Base-by-base conservation (phyloP, 2,113 vertebrate species). In the Cochlearius cochlearius region DNA sequence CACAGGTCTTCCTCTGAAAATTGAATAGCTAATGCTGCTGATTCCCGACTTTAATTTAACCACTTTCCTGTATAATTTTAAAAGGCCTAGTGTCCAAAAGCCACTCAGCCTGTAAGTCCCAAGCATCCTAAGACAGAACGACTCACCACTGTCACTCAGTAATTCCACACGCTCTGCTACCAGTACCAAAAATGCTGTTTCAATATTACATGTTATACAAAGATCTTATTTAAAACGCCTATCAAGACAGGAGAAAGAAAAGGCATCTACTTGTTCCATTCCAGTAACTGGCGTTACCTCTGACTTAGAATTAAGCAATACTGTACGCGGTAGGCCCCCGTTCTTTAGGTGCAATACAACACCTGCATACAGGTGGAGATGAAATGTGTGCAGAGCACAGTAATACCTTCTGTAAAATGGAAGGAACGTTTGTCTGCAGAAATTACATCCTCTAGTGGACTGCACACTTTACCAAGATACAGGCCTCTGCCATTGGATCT, bases 311-410 rank as follows among this genome's bases (percentile, higher is more conserved):
- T 25, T 71, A 82, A 78, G 27, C 23, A 41, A 30, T 10, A 26
- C 20, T 2, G 15, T 6, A 29, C 30, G 15, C 1, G 2, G 16
- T 1, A 27, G n/a, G 29, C 15, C n/a, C 26, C 45, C 38, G 29
- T 22, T 62, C 56, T 67, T 45, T 2, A 43, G 39, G 11, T 22
- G 36, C 19, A 26, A 74, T 6, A 47, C 9, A 41, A 41, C 14
- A 13, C 41, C 41, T 41, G 41, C 41, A 41, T 41, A 47, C 45
- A 30, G 1, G 5, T 25, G 41, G 69, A 78, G 32, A 29, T 12
- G 12, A 71, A 71, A 74, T 0, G 0, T 12, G 47, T 4, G 5
- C 19, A 41, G 41, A 66, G n/a, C 20, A 79, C 22, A 63, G 32
- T 3, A 78, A 55, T 15, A 67, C 20, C 29, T 71, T 69, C n/a